A percentile compares a stretch with the other conserved stretches of the same genome.
Evolutionary conservation across 2,797 vertebrate species (phyloP).

Genomic region (Hippoglossus hippoglossus): DNA sequence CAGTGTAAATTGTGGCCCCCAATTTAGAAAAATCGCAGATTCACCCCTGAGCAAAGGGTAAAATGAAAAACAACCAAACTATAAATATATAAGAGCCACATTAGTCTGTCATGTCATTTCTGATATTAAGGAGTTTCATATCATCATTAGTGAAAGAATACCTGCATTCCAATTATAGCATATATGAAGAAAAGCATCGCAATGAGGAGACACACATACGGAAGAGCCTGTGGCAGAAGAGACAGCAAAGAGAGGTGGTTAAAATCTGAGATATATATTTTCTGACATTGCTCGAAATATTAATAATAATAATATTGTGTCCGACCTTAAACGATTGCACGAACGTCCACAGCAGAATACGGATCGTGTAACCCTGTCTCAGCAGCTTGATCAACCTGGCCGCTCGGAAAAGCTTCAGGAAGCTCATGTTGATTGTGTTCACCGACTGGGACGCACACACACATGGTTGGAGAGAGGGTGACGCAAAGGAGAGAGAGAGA

Average conservation of each 20-base stretch:
- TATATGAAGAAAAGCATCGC: constrained; percentile 99
- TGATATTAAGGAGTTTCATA: neutral
- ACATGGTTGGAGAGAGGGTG: constrained; percentile 41
- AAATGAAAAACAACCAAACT: neutral
- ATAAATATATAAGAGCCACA: neutral
- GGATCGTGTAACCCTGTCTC: constrained; percentile 97
- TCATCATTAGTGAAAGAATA: constrained; percentile 53
- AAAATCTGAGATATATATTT: neutral
- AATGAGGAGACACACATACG: constrained; percentile 98
- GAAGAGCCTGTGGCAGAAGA: constrained; percentile 89
- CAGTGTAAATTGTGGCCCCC: too few relatives aligned
- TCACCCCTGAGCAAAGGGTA: too few relatives aligned
- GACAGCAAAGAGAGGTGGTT: constrained; percentile 27
- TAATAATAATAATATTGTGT: neutral
- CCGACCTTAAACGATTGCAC: constrained; percentile 98
- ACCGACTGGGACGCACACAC: constrained; percentile 84
- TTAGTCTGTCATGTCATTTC: neutral
- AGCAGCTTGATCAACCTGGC: constrained; percentile 98
- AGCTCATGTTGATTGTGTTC: constrained; percentile 99
- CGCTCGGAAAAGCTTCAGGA: constrained; percentile 96
- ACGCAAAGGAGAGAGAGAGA: constrained; percentile 1
- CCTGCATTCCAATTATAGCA: constrained; percentile 99
- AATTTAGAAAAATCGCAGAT: too few relatives aligned
- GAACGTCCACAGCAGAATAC: constrained; percentile 98
- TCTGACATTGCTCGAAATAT: neutral